Base-by-base conservation (phyloP, 2,113 vertebrate genomes). In the Gopherus evgoodei region DNA sequence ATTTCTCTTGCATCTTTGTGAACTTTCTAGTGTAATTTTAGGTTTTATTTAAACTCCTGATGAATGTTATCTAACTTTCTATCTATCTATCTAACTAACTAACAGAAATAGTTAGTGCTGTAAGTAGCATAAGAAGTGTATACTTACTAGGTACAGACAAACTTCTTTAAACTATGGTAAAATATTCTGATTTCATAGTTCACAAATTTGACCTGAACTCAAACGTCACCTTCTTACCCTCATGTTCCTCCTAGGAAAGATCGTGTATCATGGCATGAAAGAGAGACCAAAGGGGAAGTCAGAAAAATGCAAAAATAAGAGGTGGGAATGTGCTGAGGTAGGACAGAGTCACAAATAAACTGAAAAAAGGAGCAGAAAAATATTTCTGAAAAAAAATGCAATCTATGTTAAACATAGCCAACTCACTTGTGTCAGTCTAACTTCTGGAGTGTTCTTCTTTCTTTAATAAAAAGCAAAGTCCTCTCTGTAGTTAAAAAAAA, bases 101-200 rank as follows among this genome's bases (percentile, higher is more conserved):
- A 53, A 19, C 54, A 56, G 22, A 56, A 56, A 56, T 3, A 24
- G 31, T 89, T 8, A 24, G 31, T 89, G 86, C 25, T 84, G 50
- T 22, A 84, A 92, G 78, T 8, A 90, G 14, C 11, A 14, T 3
- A 31, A 88, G 91, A 81, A 62, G 24, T 3, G 6, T 52, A 53
- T 6, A 81, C 22, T 47, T 81, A 62, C 9, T 7, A 79, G 29
- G 85, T 72, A 89, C 0, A 79, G 29, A 42, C 17, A 92, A 90
- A 94, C 90, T 13, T 75, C 11, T 81, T 50, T 79, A 22, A 21
- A 62, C 44, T 62, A 83, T 91, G 93, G 90, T 24, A 90, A 95
- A 81, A 56, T 12, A 44, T 13, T 79, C 11, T 81, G 1, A 95
- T 87, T 87, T 95, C 25, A 57, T 79, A 25, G 85, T 87, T 90